phyloP scores from a whole-genome alignment of 1,140 invertebrate genomes.

The Bombus waltoni region DNA sequence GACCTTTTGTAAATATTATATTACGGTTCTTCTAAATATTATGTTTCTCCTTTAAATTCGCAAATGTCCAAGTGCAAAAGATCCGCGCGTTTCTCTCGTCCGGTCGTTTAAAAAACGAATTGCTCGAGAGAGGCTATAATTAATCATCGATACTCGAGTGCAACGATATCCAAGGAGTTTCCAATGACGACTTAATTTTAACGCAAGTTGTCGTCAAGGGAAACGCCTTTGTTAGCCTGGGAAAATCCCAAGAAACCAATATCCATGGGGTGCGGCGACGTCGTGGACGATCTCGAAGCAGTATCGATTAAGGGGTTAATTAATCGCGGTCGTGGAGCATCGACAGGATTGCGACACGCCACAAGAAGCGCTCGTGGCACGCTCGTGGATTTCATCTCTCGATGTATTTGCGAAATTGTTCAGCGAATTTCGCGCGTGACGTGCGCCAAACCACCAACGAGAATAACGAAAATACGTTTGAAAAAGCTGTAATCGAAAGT shows the following conservation, averaged over 20 bases:
- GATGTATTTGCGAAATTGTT: conserved; percentile 1
- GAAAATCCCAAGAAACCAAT: conserved; percentile 14
- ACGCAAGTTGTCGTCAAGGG: neutral
- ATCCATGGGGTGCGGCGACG: neutral
- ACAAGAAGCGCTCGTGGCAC: neutral
- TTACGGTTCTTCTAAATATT: too few relatives aligned
- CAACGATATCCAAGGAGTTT: too few relatives aligned
- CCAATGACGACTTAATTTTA: neutral
- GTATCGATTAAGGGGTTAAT: conserved; percentile 44
- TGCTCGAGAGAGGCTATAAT: neutral
- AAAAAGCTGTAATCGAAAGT: neutral
- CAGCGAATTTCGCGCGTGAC: neutral
- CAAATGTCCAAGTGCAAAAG: too few relatives aligned
- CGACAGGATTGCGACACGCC: neutral
- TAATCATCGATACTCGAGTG: neutral
- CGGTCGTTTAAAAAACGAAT: neutral
- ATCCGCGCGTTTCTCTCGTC: neutral
- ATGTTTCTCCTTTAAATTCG: too few relatives aligned
- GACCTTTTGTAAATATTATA: too few relatives aligned
- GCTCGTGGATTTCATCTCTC: neutral
- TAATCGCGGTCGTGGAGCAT: conserved; percentile 30
- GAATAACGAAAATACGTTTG: neutral
- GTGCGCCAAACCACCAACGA: neutral
- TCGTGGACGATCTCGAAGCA: conserved; percentile 10
- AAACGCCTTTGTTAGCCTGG: neutral